These are phyloP conservation scores for Drosophila atroscutellata DNA, from an alignment of 2,888 invertebrate species.

Conservation along the genomic window DNA sequence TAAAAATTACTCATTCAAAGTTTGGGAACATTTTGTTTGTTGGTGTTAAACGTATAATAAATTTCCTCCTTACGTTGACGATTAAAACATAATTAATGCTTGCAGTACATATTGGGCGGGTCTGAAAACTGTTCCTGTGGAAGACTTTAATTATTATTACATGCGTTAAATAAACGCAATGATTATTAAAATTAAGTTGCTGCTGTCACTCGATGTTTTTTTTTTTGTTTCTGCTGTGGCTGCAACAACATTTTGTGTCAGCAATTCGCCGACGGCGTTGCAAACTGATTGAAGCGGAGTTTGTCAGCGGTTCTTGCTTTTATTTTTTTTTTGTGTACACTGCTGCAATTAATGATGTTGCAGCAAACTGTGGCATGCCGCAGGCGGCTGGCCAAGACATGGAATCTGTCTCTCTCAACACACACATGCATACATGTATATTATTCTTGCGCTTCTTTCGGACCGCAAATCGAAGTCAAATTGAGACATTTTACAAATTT, in stretches of 20 bases:
- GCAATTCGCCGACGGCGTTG: slow-evolving; percentile 49
- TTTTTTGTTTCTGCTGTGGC: slow-evolving; percentile 29
- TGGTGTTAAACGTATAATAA: slow-evolving; percentile 13
- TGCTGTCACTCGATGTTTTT: slow-evolving; percentile 20
- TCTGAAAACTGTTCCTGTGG: slow-evolving; percentile 24
- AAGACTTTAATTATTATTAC: slow-evolving; percentile 63
- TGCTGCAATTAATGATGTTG: slow-evolving; percentile 61
- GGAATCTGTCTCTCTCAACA: slow-evolving; percentile 13
- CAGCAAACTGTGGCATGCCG: slow-evolving; percentile 31
- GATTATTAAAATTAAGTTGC: slow-evolving; percentile 73
- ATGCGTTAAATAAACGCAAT: slow-evolving; percentile 65
- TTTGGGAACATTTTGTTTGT: not conserved
- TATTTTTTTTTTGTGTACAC: slow-evolving; percentile 4
- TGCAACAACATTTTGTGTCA: slow-evolving; percentile 51
- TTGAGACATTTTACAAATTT: slow-evolving; percentile 52
- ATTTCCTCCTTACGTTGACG: slow-evolving; percentile 10
- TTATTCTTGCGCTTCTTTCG: slow-evolving; percentile 1
- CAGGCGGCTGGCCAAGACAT: slow-evolving; percentile 47
- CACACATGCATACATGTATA: not conserved
- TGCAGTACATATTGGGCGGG: slow-evolving; percentile 35
- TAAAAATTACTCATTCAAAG: not conserved
- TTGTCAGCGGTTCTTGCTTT: slow-evolving; percentile 30
- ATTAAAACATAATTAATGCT: slow-evolving; percentile 65
- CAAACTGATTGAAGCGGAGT: slow-evolving; percentile 46
- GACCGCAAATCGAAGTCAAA: slow-evolving; percentile 15